Percentiles rank a stretch among this genome's conserved stretches.
phyloP scores from a whole-genome alignment of 92 coral and sea anemone genomes.

The Pocillopora grandis region DNA sequence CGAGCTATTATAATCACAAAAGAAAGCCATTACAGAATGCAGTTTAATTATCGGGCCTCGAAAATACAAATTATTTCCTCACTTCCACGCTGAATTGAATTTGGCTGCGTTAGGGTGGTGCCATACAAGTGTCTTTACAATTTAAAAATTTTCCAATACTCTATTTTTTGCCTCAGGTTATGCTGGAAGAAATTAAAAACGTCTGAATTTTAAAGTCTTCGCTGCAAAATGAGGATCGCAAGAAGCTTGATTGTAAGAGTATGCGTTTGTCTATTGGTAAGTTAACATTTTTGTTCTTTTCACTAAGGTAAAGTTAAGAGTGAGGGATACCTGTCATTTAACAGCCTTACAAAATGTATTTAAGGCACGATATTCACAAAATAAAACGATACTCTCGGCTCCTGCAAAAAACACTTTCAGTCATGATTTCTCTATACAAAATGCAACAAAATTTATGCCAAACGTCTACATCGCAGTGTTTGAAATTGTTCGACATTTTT shows the following conservation, averaged over 20 bases:
- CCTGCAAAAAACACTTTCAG: too few relatives aligned
- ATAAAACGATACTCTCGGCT: too few relatives aligned
- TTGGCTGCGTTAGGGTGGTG: background rate
- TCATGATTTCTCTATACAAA: too few relatives aligned
- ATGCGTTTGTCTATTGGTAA: slow-evolving; percentile 5
- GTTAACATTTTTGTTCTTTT: background rate
- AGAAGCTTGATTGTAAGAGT: background rate
- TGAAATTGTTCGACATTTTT: too few relatives aligned
- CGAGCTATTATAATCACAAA: background rate
- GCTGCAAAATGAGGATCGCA: background rate
- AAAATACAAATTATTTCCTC: background rate
- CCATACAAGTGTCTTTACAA: background rate
- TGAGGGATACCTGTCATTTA: background rate
- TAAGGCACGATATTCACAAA: too few relatives aligned
- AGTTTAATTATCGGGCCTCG: background rate
- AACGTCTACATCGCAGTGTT: too few relatives aligned
- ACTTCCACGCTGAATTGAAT: background rate
- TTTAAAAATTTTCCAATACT: background rate
- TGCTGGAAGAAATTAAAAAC: background rate
- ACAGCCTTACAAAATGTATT: too few relatives aligned
- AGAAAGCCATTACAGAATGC: slow-evolving; percentile 2
- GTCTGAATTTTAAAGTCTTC: background rate
- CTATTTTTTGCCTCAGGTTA: background rate
- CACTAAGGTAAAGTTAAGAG: background rate
- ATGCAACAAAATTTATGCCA: too few relatives aligned